phyloP scores from a whole-genome alignment of 2,888 invertebrate genomes.

The Schizaphis graminum region DNA sequence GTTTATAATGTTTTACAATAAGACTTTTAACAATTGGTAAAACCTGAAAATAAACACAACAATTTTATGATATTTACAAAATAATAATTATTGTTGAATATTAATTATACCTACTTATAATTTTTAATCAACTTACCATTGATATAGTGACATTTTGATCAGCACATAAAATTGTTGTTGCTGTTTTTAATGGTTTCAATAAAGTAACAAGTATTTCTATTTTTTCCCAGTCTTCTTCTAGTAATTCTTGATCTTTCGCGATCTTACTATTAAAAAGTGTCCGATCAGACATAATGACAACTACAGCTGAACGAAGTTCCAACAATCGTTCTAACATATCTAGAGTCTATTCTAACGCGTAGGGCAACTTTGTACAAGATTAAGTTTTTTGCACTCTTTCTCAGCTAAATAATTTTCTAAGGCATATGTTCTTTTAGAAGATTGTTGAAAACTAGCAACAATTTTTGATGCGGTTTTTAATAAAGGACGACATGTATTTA shows the following conservation, averaged over 20 bases:
- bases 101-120: no score
- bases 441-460: conserved; percentile 21
- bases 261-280: conserved; percentile 25
- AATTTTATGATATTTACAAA: neutral
- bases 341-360: conserved; percentile 32
- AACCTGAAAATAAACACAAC: neutral
- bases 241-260: no score
- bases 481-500: neutral
- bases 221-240: conserved; percentile 26
- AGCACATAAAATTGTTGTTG: no score
- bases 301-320: conserved; percentile 31
- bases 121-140: no score
- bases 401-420: neutral
- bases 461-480: neutral
- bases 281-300: conserved; percentile 32
- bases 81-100: neutral
- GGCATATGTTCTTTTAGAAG: conserved; percentile 38
- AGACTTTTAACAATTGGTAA: conserved; percentile 42
- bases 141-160: no score
- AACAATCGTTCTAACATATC: conserved; percentile 31
- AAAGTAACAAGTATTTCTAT: conserved; percentile 38
- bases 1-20: conserved; percentile 11
- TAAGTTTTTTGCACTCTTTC: conserved; percentile 10
- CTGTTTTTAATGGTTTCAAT: conserved; percentile 20
- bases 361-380: conserved; percentile 27